Percentiles rank a stretch among this genome's conserved stretches.
Evolutionary conservation across 2,113 vertebrate genomes (phyloP).

Genomic region (Anhinga rufa): DNA sequence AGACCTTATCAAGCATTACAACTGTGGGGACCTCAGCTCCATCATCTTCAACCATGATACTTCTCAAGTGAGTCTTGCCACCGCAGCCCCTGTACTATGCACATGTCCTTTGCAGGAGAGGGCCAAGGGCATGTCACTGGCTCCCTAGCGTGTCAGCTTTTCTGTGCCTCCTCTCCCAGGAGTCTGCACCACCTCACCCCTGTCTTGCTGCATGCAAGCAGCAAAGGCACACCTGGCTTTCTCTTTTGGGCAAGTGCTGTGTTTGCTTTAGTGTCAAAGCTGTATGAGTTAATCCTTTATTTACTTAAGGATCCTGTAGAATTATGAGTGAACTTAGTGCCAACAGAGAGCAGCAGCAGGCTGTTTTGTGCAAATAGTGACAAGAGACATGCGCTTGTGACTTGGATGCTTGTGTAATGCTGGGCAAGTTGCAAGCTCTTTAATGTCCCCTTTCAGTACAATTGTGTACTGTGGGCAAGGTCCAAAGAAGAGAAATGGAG

Average conservation of each 20-base stretch:
- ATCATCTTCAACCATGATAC: conserved; percentile 87
- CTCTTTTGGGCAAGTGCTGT: background rate
- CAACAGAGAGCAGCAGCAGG: background rate
- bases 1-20: conserved; percentile 89
- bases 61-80: conserved; percentile 76
- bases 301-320: background rate
- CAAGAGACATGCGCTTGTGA: background rate
- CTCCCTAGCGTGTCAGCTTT: background rate
- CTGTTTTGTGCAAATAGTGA: background rate
- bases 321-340: background rate
- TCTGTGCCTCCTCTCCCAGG: background rate
- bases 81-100: background rate
- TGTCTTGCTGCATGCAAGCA: background rate
- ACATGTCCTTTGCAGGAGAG: background rate
- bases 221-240: background rate
- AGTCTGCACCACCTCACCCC: background rate
- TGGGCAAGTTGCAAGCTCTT: background rate
- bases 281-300: background rate
- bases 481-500: background rate
- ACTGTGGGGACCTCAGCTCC: conserved; percentile 88
- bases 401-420: background rate
- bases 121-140: background rate
- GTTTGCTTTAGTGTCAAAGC: background rate
- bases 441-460: background rate
- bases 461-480: background rate